Percentiles rank a stretch among this genome's conserved stretches.
Conservation (phyloP, 1,140 invertebrate genomes). For the Trichonephila clavipes region DNA sequence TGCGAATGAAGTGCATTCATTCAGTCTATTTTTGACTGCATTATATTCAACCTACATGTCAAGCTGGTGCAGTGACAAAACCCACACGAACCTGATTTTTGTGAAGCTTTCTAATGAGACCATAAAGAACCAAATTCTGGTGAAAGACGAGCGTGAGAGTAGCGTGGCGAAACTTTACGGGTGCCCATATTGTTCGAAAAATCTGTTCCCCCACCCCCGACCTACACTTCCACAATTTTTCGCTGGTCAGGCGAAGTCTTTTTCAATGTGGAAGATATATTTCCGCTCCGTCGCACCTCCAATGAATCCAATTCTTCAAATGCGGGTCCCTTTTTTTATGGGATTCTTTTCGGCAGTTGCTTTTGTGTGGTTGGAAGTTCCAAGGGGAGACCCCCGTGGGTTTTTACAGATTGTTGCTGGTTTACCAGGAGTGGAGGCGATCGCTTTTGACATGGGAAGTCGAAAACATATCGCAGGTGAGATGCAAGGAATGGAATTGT, state of each 20-base stretch:
- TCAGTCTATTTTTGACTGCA: constrained; percentile 3
- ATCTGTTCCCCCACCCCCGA: neutral
- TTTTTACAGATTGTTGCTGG: constrained; percentile 30
- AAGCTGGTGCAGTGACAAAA: neutral
- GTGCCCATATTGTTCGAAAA: constrained; percentile 5
- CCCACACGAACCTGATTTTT: neutral
- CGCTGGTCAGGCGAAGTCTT: neutral
- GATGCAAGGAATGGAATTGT: neutral
- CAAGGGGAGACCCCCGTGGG: neutral
- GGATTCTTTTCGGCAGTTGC: neutral
- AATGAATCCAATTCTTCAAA: constrained; percentile 10
- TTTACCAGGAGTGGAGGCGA: neutral
- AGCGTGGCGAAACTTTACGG: neutral
- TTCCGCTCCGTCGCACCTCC: neutral
- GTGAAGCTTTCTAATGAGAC: constrained; percentile 28
- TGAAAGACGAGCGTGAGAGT: neutral
- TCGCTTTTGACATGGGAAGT: constrained; percentile 21
- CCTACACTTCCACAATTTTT: neutral
- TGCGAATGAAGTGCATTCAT: neutral
- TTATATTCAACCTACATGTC: neutral
- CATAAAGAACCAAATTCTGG: constrained; percentile 2
- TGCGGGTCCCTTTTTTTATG: neutral
- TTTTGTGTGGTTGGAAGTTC: neutral
- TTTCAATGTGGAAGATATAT: neutral
- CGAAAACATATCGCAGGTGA: constrained; percentile 34